Evolutionary conservation across 2,113 vertebrate genomes (phyloP).

Genomic region (Pollachius pollachius): DNA sequence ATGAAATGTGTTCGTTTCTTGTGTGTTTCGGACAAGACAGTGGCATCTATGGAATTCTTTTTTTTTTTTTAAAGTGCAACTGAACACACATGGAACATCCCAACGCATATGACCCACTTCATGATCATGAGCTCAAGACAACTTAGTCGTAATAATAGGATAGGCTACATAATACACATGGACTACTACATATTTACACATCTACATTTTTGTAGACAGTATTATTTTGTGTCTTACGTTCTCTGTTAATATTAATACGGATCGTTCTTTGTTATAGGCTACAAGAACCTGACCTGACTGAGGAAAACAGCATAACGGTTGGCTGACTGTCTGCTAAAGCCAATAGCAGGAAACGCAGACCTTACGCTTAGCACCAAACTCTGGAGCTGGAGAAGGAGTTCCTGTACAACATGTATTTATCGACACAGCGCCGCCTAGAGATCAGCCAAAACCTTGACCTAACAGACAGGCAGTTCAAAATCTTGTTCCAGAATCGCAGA

Average conservation of each 20-base stretch:
- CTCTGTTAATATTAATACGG: background rate
- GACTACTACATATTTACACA: too few species aligned
- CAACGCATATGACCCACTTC: too few species aligned
- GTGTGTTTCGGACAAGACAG: too few species aligned
- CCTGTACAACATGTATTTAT: conserved; percentile 41
- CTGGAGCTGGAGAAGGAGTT: conserved; percentile 41
- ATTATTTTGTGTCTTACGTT: too few species aligned
- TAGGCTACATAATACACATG: too few species aligned
- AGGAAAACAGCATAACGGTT: conserved; percentile 2
- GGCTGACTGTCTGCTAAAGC: conserved; percentile 29
- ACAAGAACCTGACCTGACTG: conserved; percentile 2
- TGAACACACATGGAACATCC: too few species aligned
- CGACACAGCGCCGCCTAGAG: conserved; percentile 73
- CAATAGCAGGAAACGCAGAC: conserved; percentile 21
- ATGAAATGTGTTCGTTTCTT: too few species aligned
- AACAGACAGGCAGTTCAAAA: conserved; percentile 42
- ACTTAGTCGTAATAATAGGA: too few species aligned
- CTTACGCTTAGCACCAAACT: conserved; percentile 29
- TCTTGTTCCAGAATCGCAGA: conserved; percentile 52
- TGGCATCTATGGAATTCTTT: too few species aligned
- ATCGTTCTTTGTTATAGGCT: background rate
- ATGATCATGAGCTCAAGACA: too few species aligned
- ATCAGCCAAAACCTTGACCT: conserved; percentile 31
- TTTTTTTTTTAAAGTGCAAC: too few species aligned
- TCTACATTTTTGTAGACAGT: too few species aligned